phyloP scores from a whole-genome alignment of 2,888 invertebrate genomes.

The Torymus tubicola region DNA sequence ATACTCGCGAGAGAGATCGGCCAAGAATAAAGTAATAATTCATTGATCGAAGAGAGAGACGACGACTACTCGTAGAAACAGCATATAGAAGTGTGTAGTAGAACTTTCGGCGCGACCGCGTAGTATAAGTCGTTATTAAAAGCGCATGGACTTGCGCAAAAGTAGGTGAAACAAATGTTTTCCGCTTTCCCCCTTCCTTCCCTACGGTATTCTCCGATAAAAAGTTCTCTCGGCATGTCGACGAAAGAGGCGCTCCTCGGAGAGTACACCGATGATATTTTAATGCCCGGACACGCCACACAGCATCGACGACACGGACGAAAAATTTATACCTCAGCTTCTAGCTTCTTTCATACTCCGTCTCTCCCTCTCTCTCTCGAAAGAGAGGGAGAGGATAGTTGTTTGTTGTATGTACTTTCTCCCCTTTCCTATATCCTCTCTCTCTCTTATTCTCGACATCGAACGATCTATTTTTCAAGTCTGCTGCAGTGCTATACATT shows the following conservation, averaged over 20 bases:
- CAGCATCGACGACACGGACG: background rate
- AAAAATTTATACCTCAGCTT: background rate
- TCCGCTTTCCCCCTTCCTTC: background rate
- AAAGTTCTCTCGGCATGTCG: constrained; percentile 7
- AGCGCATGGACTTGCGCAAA: constrained; percentile 12
- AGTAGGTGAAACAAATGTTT: constrained; percentile 20
- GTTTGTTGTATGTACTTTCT: no score
- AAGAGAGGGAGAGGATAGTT: no score
- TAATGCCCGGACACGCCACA: background rate
- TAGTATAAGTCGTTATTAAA: constrained; percentile 13
- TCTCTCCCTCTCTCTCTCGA: no score
- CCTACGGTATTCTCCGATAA: background rate
- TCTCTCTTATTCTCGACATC: no score
- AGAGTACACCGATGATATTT: constrained; percentile 12
- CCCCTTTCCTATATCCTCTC: no score
- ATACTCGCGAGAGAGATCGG: constrained; percentile 18
- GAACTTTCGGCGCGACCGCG: background rate
- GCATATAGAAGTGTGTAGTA: background rate
- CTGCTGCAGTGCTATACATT: no score
- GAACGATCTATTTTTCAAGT: no score
- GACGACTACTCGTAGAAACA: background rate
- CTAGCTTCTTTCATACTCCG: no score
- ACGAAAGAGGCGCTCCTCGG: background rate
- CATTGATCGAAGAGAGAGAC: constrained; percentile 21
- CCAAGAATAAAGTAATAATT: constrained; percentile 43